Conservation (phyloP, 1,140 invertebrate genomes). For the Drosophila tani region DNA sequence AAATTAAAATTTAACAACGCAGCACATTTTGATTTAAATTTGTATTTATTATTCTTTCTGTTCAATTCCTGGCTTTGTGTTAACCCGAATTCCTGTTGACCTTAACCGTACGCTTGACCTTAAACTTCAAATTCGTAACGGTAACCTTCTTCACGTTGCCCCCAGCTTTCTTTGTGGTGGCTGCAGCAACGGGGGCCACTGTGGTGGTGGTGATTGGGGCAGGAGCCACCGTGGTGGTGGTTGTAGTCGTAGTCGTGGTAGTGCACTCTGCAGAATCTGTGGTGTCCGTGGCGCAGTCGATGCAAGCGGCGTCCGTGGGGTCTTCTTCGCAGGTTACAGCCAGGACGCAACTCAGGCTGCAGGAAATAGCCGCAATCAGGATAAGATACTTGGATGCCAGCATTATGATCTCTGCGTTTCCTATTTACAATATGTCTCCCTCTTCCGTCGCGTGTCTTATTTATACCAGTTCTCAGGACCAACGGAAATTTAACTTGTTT, state of each 20-base stretch:
- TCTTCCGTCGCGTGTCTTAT: neutral
- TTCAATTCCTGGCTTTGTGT: neutral
- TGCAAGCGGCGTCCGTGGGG: neutral
- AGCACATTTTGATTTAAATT: neutral
- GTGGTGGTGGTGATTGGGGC: neutral
- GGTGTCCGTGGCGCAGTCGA: constrained; percentile 12
- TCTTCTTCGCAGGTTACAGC: constrained; percentile 19
- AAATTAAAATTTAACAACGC: neutral
- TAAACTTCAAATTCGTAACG: neutral
- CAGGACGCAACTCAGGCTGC: constrained; percentile 13
- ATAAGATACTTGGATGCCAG: constrained; percentile 17
- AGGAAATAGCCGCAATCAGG: constrained; percentile 8
- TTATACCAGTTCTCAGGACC: constrained; percentile 13
- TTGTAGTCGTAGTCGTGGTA: constrained; percentile 18
- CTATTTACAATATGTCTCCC: neutral
- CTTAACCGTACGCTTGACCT: neutral
- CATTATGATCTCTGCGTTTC: constrained; percentile 7
- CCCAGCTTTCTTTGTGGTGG: constrained; percentile 19
- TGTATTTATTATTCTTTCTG: neutral
- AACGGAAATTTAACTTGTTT: constrained; percentile 18
- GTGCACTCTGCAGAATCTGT: constrained; percentile 7
- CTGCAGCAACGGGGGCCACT: neutral
- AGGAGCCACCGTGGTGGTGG: constrained; percentile 13
- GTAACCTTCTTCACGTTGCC: constrained; percentile 9
- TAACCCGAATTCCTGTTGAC: neutral